Evolutionary conservation across 2,888 invertebrate genomes (phyloP), one percentile per base, ranked within the genome.

Genomic region (Drosophila mayaguana): DNA sequence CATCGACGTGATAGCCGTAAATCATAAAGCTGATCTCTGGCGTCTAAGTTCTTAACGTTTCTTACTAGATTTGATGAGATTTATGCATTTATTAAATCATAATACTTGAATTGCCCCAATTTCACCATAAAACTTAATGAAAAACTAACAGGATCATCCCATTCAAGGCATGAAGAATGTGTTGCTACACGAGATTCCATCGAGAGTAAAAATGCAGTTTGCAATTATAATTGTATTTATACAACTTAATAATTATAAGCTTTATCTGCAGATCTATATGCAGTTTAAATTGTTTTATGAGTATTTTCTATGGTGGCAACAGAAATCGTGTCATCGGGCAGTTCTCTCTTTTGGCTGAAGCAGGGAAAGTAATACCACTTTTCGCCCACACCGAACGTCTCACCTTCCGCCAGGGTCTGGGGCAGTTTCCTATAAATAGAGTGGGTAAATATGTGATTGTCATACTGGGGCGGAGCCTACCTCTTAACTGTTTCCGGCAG

Each of bases 401-500:
- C 95, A 1, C 94, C 95, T 70, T 95, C 95, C 67, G 93, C 92
- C 16, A 95, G 81, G 0, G 95, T 94, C 20, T 94, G 94, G 0
- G 95, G 95, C 34, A 95, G 91, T 50, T 94, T 92, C 67, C 94
- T 92, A 45, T 1, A 43, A 60, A 28, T 8, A 8, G 12, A 1
- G 3, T 38, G 4, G 18, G 16, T 66, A 20, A 32, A 51, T n/a
- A 45, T 43, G 3, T 22, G 4, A n/a, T 60, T 16, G 22, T 0
- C 0, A 12, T 8, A 11, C 2, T 18, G 11, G 18, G 32, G 2
- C 3, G 9, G 0, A 16, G 42, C 84, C 82, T 72, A 92, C 92
- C 85, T 90, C 43, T 93, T 91, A 22, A 94, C 90, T 1, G 95
- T 95, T 90, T 95, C 95, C 4, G 95, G 95, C 63, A 95, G 90